A percentile compares a stretch with the other conserved stretches of the same genome.
These are phyloP conservation scores for Charadrius vociferus DNA, from an alignment of 2,113 vertebrate genomes.

Conservation along the genomic window DNA sequence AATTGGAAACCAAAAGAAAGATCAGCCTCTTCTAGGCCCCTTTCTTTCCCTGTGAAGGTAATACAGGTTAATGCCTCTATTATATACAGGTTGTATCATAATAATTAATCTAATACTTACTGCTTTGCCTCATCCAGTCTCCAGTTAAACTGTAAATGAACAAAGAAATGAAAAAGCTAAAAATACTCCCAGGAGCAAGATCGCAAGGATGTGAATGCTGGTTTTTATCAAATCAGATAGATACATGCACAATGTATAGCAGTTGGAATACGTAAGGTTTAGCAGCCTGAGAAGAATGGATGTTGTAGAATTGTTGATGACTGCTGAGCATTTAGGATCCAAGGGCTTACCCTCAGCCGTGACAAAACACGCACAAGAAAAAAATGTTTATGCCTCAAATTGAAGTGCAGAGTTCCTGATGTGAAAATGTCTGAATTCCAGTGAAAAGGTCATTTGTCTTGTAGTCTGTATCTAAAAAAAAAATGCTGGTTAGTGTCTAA, in stretches of 20 bases:
- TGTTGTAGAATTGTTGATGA: neutral
- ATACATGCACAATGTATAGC: neutral
- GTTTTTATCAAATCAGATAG: neutral
- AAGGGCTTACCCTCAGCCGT: neutral
- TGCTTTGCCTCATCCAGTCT: neutral
- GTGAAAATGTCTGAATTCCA: neutral
- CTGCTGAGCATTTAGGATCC: neutral
- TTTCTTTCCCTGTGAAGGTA: neutral
- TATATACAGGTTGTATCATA: neutral
- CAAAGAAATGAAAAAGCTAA: neutral
- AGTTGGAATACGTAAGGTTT: neutral
- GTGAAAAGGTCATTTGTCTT: accelerated
- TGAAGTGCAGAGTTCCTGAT: neutral
- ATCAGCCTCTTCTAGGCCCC: neutral
- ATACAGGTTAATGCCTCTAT: too few relatives aligned
- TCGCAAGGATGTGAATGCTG: neutral
- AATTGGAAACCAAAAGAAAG: neutral
- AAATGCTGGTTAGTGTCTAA: neutral
- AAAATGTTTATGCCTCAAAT: neutral
- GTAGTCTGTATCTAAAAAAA: neutral
- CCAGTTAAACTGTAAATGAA: neutral
- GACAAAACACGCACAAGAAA: neutral
- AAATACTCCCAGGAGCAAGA: neutral
- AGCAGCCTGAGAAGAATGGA: neutral
- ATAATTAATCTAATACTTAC: neutral